These are phyloP conservation scores for Penaeus indicus DNA, from an alignment of 1,140 invertebrate species.

Conservation along the genomic window DNA sequence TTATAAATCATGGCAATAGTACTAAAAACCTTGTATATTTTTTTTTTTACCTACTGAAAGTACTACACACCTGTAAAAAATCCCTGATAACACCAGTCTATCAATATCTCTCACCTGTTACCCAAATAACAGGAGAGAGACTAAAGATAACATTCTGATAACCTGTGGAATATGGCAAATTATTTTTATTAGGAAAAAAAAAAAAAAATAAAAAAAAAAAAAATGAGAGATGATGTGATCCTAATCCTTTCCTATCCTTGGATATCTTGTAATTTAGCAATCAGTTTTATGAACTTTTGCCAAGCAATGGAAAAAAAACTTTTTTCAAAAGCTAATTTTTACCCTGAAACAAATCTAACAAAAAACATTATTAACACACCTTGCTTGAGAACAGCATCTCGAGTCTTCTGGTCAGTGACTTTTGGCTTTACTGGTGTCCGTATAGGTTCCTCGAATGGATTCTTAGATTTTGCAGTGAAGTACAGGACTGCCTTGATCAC, in stretches of 20 bases:
- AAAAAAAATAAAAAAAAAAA: background rate
- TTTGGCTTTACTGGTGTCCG: background rate
- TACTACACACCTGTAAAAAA: no score
- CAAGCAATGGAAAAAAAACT: background rate
- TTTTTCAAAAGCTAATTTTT: background rate
- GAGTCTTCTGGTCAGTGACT: slow-evolving; percentile 49
- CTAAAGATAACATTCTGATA: no score
- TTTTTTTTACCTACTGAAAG: no score
- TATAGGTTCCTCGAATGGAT: background rate
- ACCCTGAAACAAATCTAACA: background rate
- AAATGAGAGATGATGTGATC: background rate
- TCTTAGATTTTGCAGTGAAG: background rate
- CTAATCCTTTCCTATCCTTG: background rate
- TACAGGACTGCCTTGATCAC: no score
- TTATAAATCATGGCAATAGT: no score
- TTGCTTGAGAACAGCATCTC: slow-evolving; percentile 56
- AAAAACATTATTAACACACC: background rate
- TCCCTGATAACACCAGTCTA: no score
- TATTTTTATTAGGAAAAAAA: no score
- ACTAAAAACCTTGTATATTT: no score
- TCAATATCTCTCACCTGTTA: no score
- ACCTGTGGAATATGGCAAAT: no score
- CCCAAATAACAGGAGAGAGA: no score
- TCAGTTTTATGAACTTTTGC: background rate
- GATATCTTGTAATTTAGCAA: background rate